phyloP scores from a whole-genome alignment of 2,113 vertebrate species.

The Dasyornis broadbenti region DNA sequence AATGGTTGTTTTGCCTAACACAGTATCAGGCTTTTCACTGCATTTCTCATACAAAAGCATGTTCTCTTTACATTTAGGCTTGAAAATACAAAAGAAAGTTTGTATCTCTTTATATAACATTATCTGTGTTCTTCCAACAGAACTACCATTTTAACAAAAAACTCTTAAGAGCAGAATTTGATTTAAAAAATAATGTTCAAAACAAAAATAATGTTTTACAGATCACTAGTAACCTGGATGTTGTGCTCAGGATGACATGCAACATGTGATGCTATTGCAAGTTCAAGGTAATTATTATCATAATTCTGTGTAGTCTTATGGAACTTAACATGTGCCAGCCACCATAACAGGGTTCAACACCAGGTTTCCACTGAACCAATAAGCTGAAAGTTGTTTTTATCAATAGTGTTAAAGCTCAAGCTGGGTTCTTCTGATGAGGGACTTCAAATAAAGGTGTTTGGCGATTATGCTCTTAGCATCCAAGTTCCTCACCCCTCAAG shows the following conservation, averaged over 20 bases:
- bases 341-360: not conserved
- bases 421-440: not conserved
- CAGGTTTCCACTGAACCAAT: not conserved
- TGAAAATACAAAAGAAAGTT: not conserved
- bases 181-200: not conserved
- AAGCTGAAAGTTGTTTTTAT: not conserved
- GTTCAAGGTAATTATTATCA: not conserved
- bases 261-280: not conserved
- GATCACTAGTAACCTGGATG: not conserved
- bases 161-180: not conserved
- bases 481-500: not conserved
- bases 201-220: not conserved
- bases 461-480: not conserved
- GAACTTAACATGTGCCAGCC: not conserved
- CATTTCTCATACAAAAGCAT: not conserved
- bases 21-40: not conserved
- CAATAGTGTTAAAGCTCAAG: fast-evolving
- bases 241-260: not conserved
- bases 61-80: not conserved
- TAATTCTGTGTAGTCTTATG: not conserved
- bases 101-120: not conserved
- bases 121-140: not conserved
- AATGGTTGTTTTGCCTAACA: not conserved
- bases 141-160: not conserved
- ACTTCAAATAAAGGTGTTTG: not conserved